Evolutionary conservation across 2,888 invertebrate genomes (phyloP), one percentile per base, ranked within the genome.

Genomic region (Leptinotarsa haldemani): DNA sequence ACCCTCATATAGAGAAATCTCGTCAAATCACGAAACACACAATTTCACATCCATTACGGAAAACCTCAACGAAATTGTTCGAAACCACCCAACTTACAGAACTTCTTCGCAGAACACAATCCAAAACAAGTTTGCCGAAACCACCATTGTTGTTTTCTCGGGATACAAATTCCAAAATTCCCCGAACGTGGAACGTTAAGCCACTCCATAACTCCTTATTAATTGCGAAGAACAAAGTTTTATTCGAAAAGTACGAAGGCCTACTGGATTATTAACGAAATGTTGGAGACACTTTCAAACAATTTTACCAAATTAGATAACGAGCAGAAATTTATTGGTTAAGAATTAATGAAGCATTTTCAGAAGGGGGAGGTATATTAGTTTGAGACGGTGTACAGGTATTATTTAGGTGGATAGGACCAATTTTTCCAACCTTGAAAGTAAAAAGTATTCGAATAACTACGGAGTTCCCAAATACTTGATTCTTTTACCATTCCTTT

Each of bases 181-280:
- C 75, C 75, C 53, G 25, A 67, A 72, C 69, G 63, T 66, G 64
- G 56, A 69, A 69, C 63, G 72, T 71, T 78, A 74, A 78, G 80
- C 75, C 68, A 74, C 77, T 78, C 75, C 76, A 78, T 78, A 79
- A 80, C 76, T 80, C 77, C 78, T 75, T 79, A 80, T 80, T 80
- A 79, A 80, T 79, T 78, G 75, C 74, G 74, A 77, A 74, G 75
- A 79, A 78, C 78, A 74, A 75, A 77, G 74, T 76, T 76, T 73
- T 67, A 69, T 70, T 76, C 67, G 56, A 73, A 65, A 77, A 76
- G 70, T 77, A 73, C 69, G 56, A 53, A 52, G 73, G 63, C 71
- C 61, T 69, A 68, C 72, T 48, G 75, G 76, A 77, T 78, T 78
- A 77, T 73, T 67, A 65, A 65, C 61, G 69, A 76, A 74, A 67